Evolutionary conservation across 1,140 invertebrate species (phyloP), one percentile per base, ranked within the genome.

Genomic region (Calosoma granatense): DNA sequence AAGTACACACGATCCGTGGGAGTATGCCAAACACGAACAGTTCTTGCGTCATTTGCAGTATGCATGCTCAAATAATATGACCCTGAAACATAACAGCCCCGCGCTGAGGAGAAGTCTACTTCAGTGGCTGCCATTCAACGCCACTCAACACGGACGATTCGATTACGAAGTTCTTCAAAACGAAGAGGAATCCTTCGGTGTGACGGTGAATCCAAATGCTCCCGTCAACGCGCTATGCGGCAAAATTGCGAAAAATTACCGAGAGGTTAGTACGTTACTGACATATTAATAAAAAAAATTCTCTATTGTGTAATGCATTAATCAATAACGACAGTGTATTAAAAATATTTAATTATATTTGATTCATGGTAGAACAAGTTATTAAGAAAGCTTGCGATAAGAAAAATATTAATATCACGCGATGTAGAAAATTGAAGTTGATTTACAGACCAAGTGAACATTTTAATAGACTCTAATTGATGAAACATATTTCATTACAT

Each of bases 1-100:
- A 1, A 82, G 84, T 54, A 79, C 80, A 11, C 89, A 92, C 65
- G 78, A 89, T 69, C 87, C 86, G 0, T 67, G 72, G 15, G 72
- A 81, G 39, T 84, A 83, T 65, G 76, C 77, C 23, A 67, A 78
- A 21, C 78, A 81, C 58, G 68, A 78, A 60, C 71, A 68, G 3
- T 76, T 83, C 65, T 68, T 82, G 19, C 69, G 69, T 21, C 69
- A 71, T 56, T 67, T 76, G n/a, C 63, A 66, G 20, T 58, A 65
- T 6, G 61, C 63, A 0, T 70, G 67, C 54, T 56, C 53, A 2
- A 1, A 20, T 14, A 53, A 53, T 53, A 47, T 47, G 15, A 9
- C 17, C 17, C 9, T 9, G 3, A 12, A 12, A 9, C 6, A 17
- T 47, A 47, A 17, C 17, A 4, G 9, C 9, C 4, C 6, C 14